Base-by-base conservation (phyloP, 2,113 vertebrate genomes). In the Morone saxatilis region DNA sequence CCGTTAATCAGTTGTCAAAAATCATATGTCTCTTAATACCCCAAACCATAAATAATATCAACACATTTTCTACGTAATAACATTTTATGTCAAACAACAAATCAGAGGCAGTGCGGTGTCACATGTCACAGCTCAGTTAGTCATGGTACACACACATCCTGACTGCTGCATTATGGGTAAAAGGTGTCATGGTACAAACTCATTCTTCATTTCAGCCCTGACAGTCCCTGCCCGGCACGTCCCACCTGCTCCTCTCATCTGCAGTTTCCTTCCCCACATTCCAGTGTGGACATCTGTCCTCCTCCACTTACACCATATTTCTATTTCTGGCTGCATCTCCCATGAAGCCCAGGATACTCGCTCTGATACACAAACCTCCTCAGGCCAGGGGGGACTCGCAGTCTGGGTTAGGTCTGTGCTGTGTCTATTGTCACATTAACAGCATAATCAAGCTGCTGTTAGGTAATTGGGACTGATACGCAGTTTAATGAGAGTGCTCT, bases 301-400 rank as follows among this genome's bases (percentile, higher is more conserved):
- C 80, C 92, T 95, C 92, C 78, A 62, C 91, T 96, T 96, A 93
- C 94, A 93, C 79, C 54, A 61, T 7, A n/a, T 45, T 73, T 92
- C 95, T 96, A 96, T 96, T 96, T 93, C 89, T 91, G 90, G 89
- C 85, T 70, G 67, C 73, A 47, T 87, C 83, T 84, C 86, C 68
- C 85, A 76, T 83, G 41, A 74, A 84, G 91, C 84, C 13, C 62
- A 61, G 86, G 86, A 88, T 66, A 85, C 86, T 85, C 75, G 63
- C 72, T 63, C 83, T 36, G 61, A 88, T 78, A 45, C 74, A 85
- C 76, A 80, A 81, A 87, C 76, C 61, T 67, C 56, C 20, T 65
- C 25, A 0, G 50, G 50, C 31, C n/a, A 22, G 65, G 45, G 19
- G 61, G 22, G 68, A 68, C 54, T 48, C 43, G 0, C 41, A 45